Base-by-base conservation (phyloP, 2,888 invertebrate species). In the Branchinecta sandiegonensis region DNA sequence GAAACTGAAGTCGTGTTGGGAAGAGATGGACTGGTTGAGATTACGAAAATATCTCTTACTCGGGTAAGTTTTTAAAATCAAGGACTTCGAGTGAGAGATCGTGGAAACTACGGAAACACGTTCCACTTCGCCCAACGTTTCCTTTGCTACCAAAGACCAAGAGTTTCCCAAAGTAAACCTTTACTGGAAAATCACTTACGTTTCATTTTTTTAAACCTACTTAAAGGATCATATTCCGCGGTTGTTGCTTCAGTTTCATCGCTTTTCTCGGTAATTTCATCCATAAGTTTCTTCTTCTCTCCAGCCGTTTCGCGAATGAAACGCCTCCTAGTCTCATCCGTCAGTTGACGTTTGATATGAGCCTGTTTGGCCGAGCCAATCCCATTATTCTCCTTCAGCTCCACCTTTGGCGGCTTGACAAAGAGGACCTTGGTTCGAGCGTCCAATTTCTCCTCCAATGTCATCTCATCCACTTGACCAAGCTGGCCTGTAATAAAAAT, bases 401-500 rank as follows among this genome's bases (percentile, higher is more conserved):
- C 85, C 66, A 92, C 81, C 73, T 86, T 84, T 67, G 86, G 86
- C 14, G 89, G 87, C 78, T 89, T 92, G 46, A 91, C 76, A 76
- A 83, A 48, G 47, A 67, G 48, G 8, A 67, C 14, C 67, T 67
- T 67, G 37, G n/a, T 76, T 77, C 85, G 87, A 0, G 86, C 86
- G 71, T 90, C 88, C 72, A 91, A 78, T 76, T 86, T 87, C 71
- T 90, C 87, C 75, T 87, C 81, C 69, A 92, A 77, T 2, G 87
- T 86, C 17, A 87, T 86, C 11, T 87, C 83, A 80, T 96, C 90
- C 37, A 97, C 88, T 76, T 88, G 87, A 1, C 86, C 84, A 72
- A 99, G 86, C n/a, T 69, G 67, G 13, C 46, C 48, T 56, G 56
- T 14, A 56, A 56, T 56, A 56, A n/a, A n/a, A n/a, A n/a, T n/a